Base-by-base conservation (phyloP, 2,888 invertebrate genomes). In the Eubasilissa splendida region DNA sequence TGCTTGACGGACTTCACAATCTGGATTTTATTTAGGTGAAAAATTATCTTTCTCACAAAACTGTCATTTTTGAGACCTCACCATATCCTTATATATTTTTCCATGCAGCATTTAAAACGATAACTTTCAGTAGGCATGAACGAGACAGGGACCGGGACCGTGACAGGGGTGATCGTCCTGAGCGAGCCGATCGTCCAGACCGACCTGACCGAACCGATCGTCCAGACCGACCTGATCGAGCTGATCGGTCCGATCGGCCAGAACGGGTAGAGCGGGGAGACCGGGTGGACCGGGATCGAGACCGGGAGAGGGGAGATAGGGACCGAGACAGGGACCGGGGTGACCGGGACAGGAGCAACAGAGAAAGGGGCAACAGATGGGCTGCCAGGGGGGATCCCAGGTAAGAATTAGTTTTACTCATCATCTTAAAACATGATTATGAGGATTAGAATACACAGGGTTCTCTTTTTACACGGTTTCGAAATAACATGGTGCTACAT, bases 71-170 rank as follows among this genome's bases (percentile, higher is more conserved):
- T 42, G 42, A 5, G 42, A 42, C 7, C 7, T 7, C 42, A 7
- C 42, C 42, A 42, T 42, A 42, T 42, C 7, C 42, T 1, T 42
- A 7, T 42, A 42, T 22, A 42, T 42, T 42, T 42, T 42, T 42
- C 42, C 42, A 7, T 7, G 4, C 7, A 5, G 42, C 4, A 42
- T 42, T 42, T 5, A 42, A 42, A 42, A 42, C 42, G 3, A 42
- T 31, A 52, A 68, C 71, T 80, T 59, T 76, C 65, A 42, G 50
- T 50, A 79, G 83, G 59, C 81, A 83, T 12, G 81, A 88, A 85
- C 82, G 87, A 84, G 85, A 87, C 85, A 83, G 89, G 84, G 74
- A 85, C 79, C 85, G 87, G 7, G 86, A 86, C 14, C 84, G 85
- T 75, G 86, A 87, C 52, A 85, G 87, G 65, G 86, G 87, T 10